Evolutionary conservation across 2,113 vertebrate species (phyloP).

Genomic region (Cryptotis parvus): DNA sequence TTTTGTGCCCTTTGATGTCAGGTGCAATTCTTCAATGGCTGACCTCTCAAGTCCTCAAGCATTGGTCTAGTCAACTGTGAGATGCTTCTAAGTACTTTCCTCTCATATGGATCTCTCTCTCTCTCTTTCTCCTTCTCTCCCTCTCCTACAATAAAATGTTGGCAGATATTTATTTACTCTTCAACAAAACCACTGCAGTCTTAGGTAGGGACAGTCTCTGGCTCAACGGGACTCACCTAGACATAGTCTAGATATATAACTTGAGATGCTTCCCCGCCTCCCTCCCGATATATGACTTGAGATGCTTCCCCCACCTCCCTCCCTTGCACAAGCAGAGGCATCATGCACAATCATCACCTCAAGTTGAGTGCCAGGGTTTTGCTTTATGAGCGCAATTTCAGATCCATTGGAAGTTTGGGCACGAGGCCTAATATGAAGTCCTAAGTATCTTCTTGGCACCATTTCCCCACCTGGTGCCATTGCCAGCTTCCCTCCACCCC

Average conservation of each 20-base stretch:
- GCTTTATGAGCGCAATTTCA: constrained; percentile 81
- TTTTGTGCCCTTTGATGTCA: neutral
- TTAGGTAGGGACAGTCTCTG: constrained; percentile 54
- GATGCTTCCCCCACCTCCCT: neutral
- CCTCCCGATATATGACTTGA: too few relatives aligned
- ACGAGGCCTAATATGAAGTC: constrained; percentile 76
- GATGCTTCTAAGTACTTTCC: constrained; percentile 66
- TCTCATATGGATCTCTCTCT: constrained; percentile 40
- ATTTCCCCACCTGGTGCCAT: constrained; percentile 60
- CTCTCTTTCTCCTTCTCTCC: neutral
- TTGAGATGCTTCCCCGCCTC: constrained; percentile 73
- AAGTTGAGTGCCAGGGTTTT: constrained; percentile 75
- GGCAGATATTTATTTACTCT: constrained; percentile 78
- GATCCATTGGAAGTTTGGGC: constrained; percentile 80
- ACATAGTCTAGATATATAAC: constrained; percentile 72
- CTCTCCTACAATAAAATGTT: constrained; percentile 41
- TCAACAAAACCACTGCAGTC: constrained; percentile 54
- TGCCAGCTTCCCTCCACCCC: constrained; percentile 62
- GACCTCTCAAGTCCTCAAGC: constrained; percentile 24
- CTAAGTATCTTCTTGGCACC: constrained; percentile 87
- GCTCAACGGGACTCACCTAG: constrained; percentile 71
- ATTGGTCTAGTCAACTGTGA: constrained; percentile 23
- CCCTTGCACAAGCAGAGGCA: constrained; percentile 14
- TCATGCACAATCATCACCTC: constrained; percentile 74
- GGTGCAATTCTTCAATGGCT: neutral